Conservation (phyloP, 2,797 vertebrate genomes). For the Sphaeramia orbicularis region DNA sequence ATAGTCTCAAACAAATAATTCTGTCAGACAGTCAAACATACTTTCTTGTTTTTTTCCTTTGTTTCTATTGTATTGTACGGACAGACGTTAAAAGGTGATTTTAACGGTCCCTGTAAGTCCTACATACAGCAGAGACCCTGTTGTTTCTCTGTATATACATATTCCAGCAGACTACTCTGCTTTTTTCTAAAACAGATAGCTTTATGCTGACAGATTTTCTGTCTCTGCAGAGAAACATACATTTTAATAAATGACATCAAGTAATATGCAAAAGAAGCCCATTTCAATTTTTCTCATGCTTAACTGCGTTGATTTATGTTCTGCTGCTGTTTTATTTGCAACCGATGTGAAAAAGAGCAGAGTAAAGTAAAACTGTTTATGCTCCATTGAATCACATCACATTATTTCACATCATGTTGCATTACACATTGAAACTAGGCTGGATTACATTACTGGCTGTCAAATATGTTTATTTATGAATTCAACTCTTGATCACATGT, state of each 20-base stretch:
- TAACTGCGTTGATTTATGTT: conserved; percentile 59
- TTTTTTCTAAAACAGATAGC: conserved; percentile 5
- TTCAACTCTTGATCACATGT: conserved; percentile 26
- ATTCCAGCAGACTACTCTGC: conserved; percentile 5
- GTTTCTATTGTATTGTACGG: not conserved
- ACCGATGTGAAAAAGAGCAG: conserved; percentile 21
- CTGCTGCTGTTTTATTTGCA: conserved; percentile 11
- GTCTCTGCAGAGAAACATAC: conserved; percentile 32
- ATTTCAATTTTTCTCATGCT: conserved; percentile 47
- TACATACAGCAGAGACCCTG: not conserved
- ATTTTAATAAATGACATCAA: conserved; percentile 44
- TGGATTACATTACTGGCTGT: conserved; percentile 36
- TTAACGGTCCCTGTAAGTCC: not conserved
- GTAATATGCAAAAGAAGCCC: conserved; percentile 25
- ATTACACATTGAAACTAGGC: conserved; percentile 32
- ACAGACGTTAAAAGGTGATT: not conserved
- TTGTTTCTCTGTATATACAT: not conserved
- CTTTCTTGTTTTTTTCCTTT: not conserved
- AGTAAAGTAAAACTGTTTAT: conserved; percentile 49
- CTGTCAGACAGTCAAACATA: not conserved
- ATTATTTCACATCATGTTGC: conserved; percentile 58
- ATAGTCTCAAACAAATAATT: not conserved
- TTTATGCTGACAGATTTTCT: conserved; percentile 21
- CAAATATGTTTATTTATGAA: conserved; percentile 37
- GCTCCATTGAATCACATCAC: conserved; percentile 59